A percentile compares a stretch with the other conserved stretches of the same genome.
Evolutionary conservation across 2,113 vertebrate species (phyloP).

Genomic region (Passerina amoena): DNA sequence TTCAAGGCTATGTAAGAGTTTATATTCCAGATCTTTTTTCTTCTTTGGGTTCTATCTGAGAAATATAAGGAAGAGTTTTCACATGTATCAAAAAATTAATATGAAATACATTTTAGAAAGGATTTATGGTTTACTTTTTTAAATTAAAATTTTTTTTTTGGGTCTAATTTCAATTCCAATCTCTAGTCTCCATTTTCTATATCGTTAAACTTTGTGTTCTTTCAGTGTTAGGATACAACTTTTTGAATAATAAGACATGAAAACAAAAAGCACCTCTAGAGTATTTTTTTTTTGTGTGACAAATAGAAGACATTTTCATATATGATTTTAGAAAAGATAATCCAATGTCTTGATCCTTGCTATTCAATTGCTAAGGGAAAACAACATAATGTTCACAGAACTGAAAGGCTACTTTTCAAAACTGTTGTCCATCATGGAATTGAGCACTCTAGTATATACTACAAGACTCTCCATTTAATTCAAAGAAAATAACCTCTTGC

Average conservation of each 20-base stretch:
- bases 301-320: neutral
- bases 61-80: neutral
- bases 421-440: neutral
- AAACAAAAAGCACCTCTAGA: neutral
- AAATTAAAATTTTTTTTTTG: neutral
- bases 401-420: neutral
- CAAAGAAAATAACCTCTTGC: constrained; percentile 15
- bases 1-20: neutral
- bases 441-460: neutral
- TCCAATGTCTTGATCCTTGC: neutral
- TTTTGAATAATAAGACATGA: neutral
- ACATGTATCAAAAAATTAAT: neutral
- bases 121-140: neutral
- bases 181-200: neutral
- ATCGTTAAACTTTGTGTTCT: neutral
- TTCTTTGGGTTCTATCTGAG: neutral
- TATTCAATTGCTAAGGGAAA: neutral
- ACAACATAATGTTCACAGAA: neutral
- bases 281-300: neutral
- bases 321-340: neutral
- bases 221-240: neutral
- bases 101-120: neutral
- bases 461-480: neutral
- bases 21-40: neutral
- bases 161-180: neutral